Evolutionary conservation across 2,888 invertebrate genomes (phyloP).

Genomic region (Plagodis pulveraria): DNA sequence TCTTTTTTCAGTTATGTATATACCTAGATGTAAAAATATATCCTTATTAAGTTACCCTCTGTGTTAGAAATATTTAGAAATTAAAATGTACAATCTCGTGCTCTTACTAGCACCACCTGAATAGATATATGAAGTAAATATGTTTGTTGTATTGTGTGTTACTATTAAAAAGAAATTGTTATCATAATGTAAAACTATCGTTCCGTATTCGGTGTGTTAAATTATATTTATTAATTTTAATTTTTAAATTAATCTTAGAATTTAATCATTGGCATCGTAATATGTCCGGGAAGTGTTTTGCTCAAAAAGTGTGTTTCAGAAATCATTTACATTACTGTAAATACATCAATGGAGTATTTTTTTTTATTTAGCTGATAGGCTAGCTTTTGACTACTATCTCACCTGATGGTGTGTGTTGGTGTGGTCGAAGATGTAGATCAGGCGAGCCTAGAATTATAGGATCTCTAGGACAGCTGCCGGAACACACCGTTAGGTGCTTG

Average conservation of each 20-base stretch:
- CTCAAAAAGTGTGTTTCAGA: slow-evolving; percentile 1
- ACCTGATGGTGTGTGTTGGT: too few relatives aligned
- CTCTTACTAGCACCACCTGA: slow-evolving; percentile 39
- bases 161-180: slow-evolving; percentile 59
- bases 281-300: slow-evolving; percentile 9
- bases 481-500: too few relatives aligned
- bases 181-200: slow-evolving; percentile 47
- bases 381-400: too few relatives aligned
- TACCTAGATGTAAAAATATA: slow-evolving; percentile 11
- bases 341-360: too few relatives aligned
- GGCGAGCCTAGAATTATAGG: too few relatives aligned
- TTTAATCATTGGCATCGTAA: slow-evolving; percentile 5
- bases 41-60: slow-evolving; percentile 3
- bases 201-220: slow-evolving; percentile 44
- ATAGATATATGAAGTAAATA: slow-evolving; percentile 36
- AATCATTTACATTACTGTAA: too few relatives aligned
- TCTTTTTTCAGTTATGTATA: background rate
- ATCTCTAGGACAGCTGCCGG: too few relatives aligned
- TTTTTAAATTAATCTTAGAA: slow-evolving; percentile 19
- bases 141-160: slow-evolving; percentile 65
- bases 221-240: slow-evolving; percentile 35
- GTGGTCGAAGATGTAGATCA: too few relatives aligned
- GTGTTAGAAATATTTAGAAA: slow-evolving; percentile 34
- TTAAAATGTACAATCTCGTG: slow-evolving; percentile 40
- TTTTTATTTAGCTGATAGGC: too few relatives aligned